Evolutionary conservation across 2,797 vertebrate genomes (phyloP), one percentile per base, ranked within the genome.

Genomic region (Simalia tracyae): DNA sequence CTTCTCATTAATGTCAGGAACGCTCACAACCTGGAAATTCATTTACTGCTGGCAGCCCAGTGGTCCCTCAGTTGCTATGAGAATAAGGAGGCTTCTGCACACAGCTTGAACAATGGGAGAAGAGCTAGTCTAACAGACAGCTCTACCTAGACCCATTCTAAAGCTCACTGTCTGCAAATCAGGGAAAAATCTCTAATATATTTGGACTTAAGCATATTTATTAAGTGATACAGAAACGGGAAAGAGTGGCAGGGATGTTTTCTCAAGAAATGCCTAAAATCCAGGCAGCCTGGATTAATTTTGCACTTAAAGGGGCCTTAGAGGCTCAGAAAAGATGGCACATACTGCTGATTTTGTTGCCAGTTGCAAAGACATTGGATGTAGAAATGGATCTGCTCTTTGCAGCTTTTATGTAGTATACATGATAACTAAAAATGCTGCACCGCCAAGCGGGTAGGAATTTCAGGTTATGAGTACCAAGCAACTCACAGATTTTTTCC

Each of bases 1-100:
- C 95, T 95, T 95, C 97, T 97, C 96, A 97, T 97, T 97, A 97
- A 96, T 95, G 95, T 97, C 90, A 96, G 96, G 94, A 97, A 96
- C 86, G 87, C 87, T 95, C 94, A 96, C 92, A 94, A 96, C 95
- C 96, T 93, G 94, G 96, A 95, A 96, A 96, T 89, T 66, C 95
- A 94, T 94, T 91, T 86, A 95, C 28, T 26, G 90, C 86, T 24
- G 88, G 95, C 91, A 95, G 92, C 94, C 92, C 95, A 96, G 90
- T 88, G 91, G 56, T 95, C 90, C 93, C 90, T 92, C 94, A 46
- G 42, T 26, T 59, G 68, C 89, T 88, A 68, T 59, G 60, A 87
- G 31, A 90, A 68, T 50, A 68, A 90, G 46, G n/a, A n/a, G 42
- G 50, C 50, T 87, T 89, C 12, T n/a, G 24, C 68, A 88, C 61